These are phyloP conservation scores for Otolemur crassicaudatus DNA, from an alignment of 2,797 vertebrate species.

Conservation along the genomic window DNA sequence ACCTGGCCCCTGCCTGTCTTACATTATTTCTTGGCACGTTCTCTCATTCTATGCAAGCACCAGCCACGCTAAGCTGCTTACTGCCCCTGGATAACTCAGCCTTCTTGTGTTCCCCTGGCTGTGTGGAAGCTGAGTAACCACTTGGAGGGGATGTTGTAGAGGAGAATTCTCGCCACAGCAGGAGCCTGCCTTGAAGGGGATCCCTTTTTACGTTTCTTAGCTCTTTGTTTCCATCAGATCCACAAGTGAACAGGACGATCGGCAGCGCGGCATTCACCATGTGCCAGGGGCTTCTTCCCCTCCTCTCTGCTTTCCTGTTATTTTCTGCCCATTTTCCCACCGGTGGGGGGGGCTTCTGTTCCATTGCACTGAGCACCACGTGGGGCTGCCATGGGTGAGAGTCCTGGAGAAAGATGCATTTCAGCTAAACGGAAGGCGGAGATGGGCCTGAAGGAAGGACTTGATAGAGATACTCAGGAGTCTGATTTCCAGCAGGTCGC, in stretches of 20 bases:
- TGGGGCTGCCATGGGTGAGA: not conserved
- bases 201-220: not conserved
- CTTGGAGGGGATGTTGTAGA: constrained; percentile 78
- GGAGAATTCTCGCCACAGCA: constrained; percentile 31
- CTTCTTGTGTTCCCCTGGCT: not conserved
- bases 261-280: not conserved
- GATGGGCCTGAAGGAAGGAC: not conserved
- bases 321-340: not conserved
- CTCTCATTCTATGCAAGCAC: not conserved
- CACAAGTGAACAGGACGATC: not conserved
- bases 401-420: not conserved
- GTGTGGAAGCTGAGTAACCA: constrained; percentile 49
- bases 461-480: not conserved
- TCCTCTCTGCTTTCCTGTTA: not conserved
- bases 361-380: not conserved
- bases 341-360: not conserved
- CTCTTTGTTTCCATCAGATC: not conserved
- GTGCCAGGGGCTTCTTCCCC: not conserved
- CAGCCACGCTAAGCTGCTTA: not conserved
- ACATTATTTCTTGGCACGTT: not conserved
- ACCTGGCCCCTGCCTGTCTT: not conserved
- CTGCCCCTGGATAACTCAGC: fast-evolving
- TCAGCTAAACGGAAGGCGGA: not conserved
- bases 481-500: not conserved
- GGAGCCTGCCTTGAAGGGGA: not conserved